Base-by-base conservation (phyloP, 1,140 invertebrate genomes). In the Daktulosphaira vitifoliae region DNA sequence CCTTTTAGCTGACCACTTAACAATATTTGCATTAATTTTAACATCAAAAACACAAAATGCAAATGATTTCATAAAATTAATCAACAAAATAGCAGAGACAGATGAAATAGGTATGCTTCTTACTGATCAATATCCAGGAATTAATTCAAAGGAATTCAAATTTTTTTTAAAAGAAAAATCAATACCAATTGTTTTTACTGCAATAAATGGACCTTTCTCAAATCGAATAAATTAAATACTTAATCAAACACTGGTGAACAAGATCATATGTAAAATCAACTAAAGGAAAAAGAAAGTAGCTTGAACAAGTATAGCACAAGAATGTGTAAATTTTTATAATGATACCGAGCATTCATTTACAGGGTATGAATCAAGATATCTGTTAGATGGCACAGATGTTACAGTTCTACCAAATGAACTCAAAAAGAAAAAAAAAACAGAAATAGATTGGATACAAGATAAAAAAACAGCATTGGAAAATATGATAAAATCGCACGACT, bases 81-180 rank as follows among this genome's bases (percentile, higher is more conserved):
- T 67, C 15, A 68, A 69, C 2, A 64, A 44, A 16, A 33, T 69
- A 38, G 1, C 46, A 50, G 48, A 68, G 25, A 53, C 4, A 22
- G 38, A 68, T 33, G 50, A 54, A 44, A 70, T 70, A 46, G n/a
- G n/a, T n/a, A n/a, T n/a, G n/a, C n/a, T n/a, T n/a, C n/a, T n/a
- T n/a, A n/a, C n/a, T n/a, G n/a, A 71, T 56, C 70, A 71, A 59
- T 70, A 70, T 25, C 62, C 67, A 6, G 65, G 68, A 62, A 68
- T 75, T 73, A 68, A 68, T 62, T 68, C 67, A 44, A 66, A 20
- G 23, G 65, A 66, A 25, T 68, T 68, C 23, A 68, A 68, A 56
- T 2, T 20, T 8, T 56, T 56, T 39, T n/a, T 56, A 20, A 42
- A 20, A 38, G 38, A 20, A 33, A 42, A 42, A 11, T 37, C 33